These are phyloP conservation scores for Leptothorax acervorum DNA, from an alignment of 2,888 invertebrate genomes.

Conservation along the genomic window DNA sequence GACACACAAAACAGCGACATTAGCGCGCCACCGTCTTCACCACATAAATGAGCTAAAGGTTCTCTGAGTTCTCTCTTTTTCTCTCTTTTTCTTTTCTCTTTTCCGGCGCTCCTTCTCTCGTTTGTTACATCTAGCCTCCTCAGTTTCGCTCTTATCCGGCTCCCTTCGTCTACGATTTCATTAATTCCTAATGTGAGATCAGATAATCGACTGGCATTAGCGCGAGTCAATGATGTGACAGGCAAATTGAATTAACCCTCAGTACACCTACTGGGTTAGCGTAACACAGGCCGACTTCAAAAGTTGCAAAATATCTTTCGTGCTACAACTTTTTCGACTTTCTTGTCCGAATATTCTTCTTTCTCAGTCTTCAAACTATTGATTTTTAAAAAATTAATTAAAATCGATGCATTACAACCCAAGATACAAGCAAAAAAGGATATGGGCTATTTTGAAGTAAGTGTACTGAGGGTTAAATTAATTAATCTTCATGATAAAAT, in stretches of 20 bases:
- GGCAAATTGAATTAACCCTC: not conserved
- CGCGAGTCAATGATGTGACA: not conserved
- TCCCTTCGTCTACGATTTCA: not conserved
- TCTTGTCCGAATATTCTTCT: too few relatives aligned
- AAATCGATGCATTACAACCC: too few relatives aligned
- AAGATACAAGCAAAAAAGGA: too few relatives aligned
- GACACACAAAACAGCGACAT: slow-evolving; percentile 83
- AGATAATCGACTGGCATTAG: not conserved
- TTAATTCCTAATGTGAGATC: slow-evolving; percentile 1
- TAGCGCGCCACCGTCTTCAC: slow-evolving; percentile 75
- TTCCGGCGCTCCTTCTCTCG: slow-evolving; percentile 53
- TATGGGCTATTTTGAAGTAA: too few relatives aligned
- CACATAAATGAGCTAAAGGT: slow-evolving; percentile 54
- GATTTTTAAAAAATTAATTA: too few relatives aligned
- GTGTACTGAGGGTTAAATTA: not conserved
- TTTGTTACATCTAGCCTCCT: slow-evolving; percentile 13
- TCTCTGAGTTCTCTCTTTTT: slow-evolving; percentile 24
- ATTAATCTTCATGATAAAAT: not conserved
- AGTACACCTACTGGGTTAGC: too few relatives aligned
- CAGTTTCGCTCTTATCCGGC: not conserved
- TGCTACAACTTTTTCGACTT: too few relatives aligned
- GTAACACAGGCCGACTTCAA: too few relatives aligned
- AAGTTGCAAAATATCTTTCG: too few relatives aligned
- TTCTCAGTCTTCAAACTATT: too few relatives aligned
- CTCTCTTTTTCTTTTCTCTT: slow-evolving; percentile 31